These are phyloP conservation scores for Drosophila simulans DNA, from an alignment of 1,140 invertebrate genomes.

Conservation along the genomic window DNA sequence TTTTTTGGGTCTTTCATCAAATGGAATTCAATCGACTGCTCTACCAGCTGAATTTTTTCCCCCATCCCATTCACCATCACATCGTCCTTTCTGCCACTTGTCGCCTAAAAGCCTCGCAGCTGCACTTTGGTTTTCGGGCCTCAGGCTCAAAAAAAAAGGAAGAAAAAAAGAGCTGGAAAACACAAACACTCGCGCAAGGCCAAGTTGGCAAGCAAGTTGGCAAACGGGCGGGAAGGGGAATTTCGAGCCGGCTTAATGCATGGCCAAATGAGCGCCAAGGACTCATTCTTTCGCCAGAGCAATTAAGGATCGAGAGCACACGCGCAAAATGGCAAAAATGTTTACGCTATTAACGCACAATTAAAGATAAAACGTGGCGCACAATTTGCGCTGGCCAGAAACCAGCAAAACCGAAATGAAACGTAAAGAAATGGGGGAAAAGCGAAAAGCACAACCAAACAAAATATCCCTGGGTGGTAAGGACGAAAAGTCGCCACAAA, in stretches of 20 bases:
- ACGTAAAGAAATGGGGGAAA: background rate
- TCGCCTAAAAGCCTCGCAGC: constrained; percentile 45
- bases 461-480: background rate
- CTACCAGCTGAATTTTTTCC: background rate
- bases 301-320: constrained; percentile 48
- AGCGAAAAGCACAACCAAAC: background rate
- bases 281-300: constrained; percentile 60
- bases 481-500: constrained; percentile 23
- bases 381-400: constrained; percentile 35
- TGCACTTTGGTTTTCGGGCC: constrained; percentile 34
- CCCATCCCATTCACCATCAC: background rate
- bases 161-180: constrained; percentile 18
- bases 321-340: constrained; percentile 54
- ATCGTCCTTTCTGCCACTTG: constrained; percentile 32
- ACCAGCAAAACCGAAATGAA: background rate
- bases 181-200: constrained; percentile 28
- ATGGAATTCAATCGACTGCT: constrained; percentile 5
- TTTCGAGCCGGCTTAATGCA: constrained; percentile 49
- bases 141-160: constrained; percentile 1
- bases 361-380: constrained; percentile 73
- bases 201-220: background rate
- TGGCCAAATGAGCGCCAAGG: constrained; percentile 66
- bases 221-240: background rate
- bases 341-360: constrained; percentile 82
- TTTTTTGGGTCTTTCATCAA: background rate